These are phyloP conservation scores for Solea senegalensis DNA, from an alignment of 2,113 vertebrate species.

Conservation along the genomic window DNA sequence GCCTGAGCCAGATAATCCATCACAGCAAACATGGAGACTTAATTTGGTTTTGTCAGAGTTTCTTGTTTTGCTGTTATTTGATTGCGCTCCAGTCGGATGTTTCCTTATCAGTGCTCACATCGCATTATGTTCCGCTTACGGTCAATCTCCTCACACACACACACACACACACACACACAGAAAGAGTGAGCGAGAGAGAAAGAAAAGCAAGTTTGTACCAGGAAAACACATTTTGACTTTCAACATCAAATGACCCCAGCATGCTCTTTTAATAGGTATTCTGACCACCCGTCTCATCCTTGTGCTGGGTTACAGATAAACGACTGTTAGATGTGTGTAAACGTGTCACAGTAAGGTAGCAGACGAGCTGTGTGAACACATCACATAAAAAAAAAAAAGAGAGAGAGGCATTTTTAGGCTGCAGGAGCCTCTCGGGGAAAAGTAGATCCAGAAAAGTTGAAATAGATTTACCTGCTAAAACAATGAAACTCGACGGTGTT, in stretches of 20 bases:
- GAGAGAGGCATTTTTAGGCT: slow-evolving; percentile 35
- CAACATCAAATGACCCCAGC: slow-evolving; percentile 14
- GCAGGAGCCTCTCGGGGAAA: slow-evolving; percentile 6
- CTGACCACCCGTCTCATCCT: slow-evolving; percentile 28
- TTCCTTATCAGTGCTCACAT: slow-evolving; percentile 67
- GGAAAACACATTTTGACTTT: slow-evolving; percentile 20
- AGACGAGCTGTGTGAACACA: slow-evolving; percentile 33
- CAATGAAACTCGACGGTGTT: neutral
- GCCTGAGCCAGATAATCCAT: slow-evolving; percentile 60
- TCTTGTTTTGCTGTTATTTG: slow-evolving; percentile 69
- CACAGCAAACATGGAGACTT: slow-evolving; percentile 65
- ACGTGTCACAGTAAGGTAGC: slow-evolving; percentile 29
- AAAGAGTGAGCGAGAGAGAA: neutral
- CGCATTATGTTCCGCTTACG: slow-evolving; percentile 55
- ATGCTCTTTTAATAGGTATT: slow-evolving; percentile 37
- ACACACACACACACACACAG: neutral
- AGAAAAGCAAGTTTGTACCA: neutral
- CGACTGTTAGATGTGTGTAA: slow-evolving; percentile 22
- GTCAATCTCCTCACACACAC: slow-evolving; percentile 54
- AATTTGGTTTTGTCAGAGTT: slow-evolving; percentile 69
- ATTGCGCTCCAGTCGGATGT: slow-evolving; percentile 53
- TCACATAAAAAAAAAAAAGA: slow-evolving; percentile 14
- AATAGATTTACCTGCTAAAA: slow-evolving; percentile 20
- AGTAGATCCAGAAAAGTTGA: slow-evolving; percentile 23
- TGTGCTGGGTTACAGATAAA: slow-evolving; percentile 51